A percentile compares a stretch with the other conserved stretches of the same genome.
Conservation (phyloP, 1,140 invertebrate species). For the Danaus melanippus region DNA sequence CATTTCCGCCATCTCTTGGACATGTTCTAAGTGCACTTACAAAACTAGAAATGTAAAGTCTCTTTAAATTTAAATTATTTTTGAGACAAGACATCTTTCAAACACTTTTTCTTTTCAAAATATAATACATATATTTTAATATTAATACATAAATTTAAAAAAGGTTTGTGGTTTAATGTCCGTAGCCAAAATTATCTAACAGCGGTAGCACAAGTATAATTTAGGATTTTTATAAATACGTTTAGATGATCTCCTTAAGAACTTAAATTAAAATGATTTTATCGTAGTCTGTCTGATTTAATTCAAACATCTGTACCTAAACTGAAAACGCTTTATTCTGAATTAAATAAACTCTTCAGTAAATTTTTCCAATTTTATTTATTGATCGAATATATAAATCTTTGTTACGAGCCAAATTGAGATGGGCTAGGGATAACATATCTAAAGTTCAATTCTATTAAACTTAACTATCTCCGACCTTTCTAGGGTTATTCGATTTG, state of each 20-base stretch:
- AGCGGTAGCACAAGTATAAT: too few relatives aligned
- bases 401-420: not conserved
- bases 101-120: conserved; percentile 7
- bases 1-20: conserved; percentile 8
- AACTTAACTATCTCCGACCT: conserved; percentile 9
- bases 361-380: not conserved
- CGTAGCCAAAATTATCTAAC: too few relatives aligned
- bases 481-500: conserved; percentile 10
- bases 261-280: not conserved
- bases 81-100: conserved; percentile 4
- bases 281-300: too few relatives aligned
- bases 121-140: not conserved
- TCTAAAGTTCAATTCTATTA: conserved; percentile 5
- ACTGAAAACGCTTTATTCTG: too few relatives aligned
- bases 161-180: too few relatives aligned
- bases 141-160: too few relatives aligned
- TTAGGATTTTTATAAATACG: too few relatives aligned
- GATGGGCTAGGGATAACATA: conserved; percentile 4
- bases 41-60: too few relatives aligned
- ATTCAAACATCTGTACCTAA: too few relatives aligned
- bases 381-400: not conserved
- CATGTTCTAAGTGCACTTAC: conserved; percentile 14
- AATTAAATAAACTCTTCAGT: not conserved
- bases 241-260: not conserved
- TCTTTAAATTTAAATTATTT: conserved; percentile 5